These are phyloP conservation scores for Teleogryllus occipitalis DNA, from an alignment of 1,140 invertebrate species.

Conservation along the genomic window DNA sequence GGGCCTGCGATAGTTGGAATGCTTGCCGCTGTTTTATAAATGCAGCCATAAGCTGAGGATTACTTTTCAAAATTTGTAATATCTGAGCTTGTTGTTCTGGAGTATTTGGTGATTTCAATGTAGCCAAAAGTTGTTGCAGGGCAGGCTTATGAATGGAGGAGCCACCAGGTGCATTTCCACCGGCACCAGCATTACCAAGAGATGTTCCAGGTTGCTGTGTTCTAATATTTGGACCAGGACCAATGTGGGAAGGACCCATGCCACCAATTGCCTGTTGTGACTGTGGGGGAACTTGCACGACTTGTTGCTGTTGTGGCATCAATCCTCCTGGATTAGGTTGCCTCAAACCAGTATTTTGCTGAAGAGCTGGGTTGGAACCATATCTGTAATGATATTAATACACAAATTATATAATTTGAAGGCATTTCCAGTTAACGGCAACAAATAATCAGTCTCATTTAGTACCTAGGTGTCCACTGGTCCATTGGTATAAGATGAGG, in stretches of 20 bases:
- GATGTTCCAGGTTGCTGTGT: constrained; percentile 8
- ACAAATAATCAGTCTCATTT: not conserved
- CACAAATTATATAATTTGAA: not conserved
- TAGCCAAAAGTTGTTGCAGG: constrained; percentile 81
- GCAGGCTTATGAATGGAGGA: constrained; percentile 60
- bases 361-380: constrained; percentile 19
- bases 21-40: constrained; percentile 88
- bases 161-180: constrained; percentile 20
- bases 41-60: constrained; percentile 93
- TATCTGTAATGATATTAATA: constrained; percentile 8
- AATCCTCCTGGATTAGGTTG: constrained; percentile 35
- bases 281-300: constrained; percentile 37
- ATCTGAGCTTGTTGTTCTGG: constrained; percentile 91
- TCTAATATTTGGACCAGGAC: constrained; percentile 9
- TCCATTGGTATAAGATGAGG: constrained; percentile 54
- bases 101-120: constrained; percentile 78
- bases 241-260: constrained; percentile 19
- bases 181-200: constrained; percentile 20
- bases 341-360: constrained; percentile 36
- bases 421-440: not conserved
- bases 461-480: constrained; percentile 52
- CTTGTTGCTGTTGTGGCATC: constrained; percentile 29
- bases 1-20: constrained; percentile 39
- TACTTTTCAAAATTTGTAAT: constrained; percentile 83
- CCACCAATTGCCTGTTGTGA: constrained; percentile 33